phyloP scores from a whole-genome alignment of 1,140 invertebrate genomes.

The Microvelia longipes region DNA sequence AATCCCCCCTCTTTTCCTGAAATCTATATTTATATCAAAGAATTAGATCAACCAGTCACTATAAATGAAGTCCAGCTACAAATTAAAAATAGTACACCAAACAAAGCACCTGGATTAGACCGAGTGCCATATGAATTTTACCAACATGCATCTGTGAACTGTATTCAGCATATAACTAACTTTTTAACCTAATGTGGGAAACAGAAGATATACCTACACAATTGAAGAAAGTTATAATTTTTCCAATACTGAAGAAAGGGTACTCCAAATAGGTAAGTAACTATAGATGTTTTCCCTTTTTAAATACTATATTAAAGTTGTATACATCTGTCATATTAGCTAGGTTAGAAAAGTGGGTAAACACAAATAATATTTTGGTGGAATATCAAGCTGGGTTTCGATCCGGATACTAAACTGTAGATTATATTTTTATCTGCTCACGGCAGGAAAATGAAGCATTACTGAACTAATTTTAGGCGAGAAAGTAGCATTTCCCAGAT shows the following conservation, averaged over 20 bases:
- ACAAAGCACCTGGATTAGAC: not conserved
- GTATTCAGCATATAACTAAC: not conserved
- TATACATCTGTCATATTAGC: not conserved
- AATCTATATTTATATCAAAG: not conserved
- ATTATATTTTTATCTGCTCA: conserved; percentile 8
- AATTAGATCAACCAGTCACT: not conserved
- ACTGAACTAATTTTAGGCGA: too few species aligned
- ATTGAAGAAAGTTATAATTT: conserved; percentile 5
- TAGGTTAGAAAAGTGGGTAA: not conserved
- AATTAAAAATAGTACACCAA: not conserved
- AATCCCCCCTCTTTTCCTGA: not conserved
- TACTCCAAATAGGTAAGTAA: conserved; percentile 3
- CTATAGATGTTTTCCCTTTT: conserved; percentile 9
- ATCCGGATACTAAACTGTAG: conserved; percentile 1
- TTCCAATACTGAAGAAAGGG: conserved; percentile 8
- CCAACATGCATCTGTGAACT: not conserved
- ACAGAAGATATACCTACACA: not conserved
- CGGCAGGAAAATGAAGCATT: too few species aligned
- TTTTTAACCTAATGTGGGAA: conserved; percentile 2
- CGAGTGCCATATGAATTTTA: conserved; percentile 7
- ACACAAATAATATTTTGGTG: not conserved
- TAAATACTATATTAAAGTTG: conserved; percentile 3
- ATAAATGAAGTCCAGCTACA: not conserved
- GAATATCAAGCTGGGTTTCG: conserved; percentile 6
- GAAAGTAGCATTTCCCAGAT: too few species aligned